These are phyloP conservation scores for Apostichopus leukothele DNA, from an alignment of 53 echinoderm and acorn worm species.

Conservation along the genomic window DNA sequence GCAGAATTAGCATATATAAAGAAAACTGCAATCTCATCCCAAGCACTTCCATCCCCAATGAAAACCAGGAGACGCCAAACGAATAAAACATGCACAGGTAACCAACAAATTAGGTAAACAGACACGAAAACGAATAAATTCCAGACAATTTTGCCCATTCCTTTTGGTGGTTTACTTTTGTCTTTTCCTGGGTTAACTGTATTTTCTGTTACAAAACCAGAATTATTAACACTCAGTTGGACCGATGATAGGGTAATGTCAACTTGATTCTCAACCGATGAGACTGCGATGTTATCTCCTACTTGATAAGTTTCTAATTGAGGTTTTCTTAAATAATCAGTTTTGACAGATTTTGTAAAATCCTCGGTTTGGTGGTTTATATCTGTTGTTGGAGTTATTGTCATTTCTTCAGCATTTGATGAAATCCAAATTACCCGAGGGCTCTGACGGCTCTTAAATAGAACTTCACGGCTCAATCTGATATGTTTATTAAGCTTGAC, in stretches of 20 bases:
- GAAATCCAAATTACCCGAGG: no score
- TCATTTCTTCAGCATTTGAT: no score
- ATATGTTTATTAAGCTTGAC: background rate
- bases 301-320: no score
- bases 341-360: no score
- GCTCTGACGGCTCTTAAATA: no score
- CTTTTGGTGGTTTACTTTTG: background rate
- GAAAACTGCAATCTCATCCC: background rate
- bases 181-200: background rate
- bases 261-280: no score
- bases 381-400: no score
- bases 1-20: constrained; percentile 3
- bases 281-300: no score
- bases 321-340: no score
- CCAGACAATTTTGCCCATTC: background rate
- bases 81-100: background rate
- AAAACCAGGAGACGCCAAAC: background rate
- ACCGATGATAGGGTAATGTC: no score
- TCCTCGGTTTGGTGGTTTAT: no score
- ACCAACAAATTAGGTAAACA: constrained; percentile 24
- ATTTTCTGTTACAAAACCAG: no score
- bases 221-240: background rate
- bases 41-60: background rate
- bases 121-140: constrained; percentile 1
- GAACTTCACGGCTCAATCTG: background rate